Conservation (phyloP, 1,140 invertebrate species). For the fruit fly (Drosophila melanogaster) region Release_6_plus_ISO1_MT NT_033777.3:30922501-30923000, state of each 20-base stretch:
- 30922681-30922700: slow-evolving; percentile 83
- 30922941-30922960: slow-evolving; percentile 50
- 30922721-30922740: slow-evolving; percentile 53
- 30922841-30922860: slow-evolving; percentile 65
- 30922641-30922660: slow-evolving; percentile 77
- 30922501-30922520: slow-evolving; percentile 62
- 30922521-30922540: slow-evolving; percentile 44
- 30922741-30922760: slow-evolving; percentile 60
- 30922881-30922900: slow-evolving; percentile 45
- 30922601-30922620: slow-evolving; percentile 8
- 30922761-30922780: slow-evolving; percentile 57
- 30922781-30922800: slow-evolving; percentile 66
- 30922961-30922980: slow-evolving; percentile 36
- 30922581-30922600: slow-evolving; percentile 12
- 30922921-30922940: slow-evolving; percentile 69
- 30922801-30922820: slow-evolving; percentile 48
- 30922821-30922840: slow-evolving; percentile 64
- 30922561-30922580: slow-evolving; percentile 42
- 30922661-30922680: slow-evolving; percentile 66
- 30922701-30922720: slow-evolving; percentile 83
- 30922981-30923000: slow-evolving; percentile 25
- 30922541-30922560: slow-evolving; percentile 39
- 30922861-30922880: slow-evolving; percentile 7
- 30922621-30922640: slow-evolving; percentile 36
- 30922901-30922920: slow-evolving; percentile 75